Base-by-base conservation (phyloP, 1,140 invertebrate species). In the Drosophila tropicalis region DNA sequence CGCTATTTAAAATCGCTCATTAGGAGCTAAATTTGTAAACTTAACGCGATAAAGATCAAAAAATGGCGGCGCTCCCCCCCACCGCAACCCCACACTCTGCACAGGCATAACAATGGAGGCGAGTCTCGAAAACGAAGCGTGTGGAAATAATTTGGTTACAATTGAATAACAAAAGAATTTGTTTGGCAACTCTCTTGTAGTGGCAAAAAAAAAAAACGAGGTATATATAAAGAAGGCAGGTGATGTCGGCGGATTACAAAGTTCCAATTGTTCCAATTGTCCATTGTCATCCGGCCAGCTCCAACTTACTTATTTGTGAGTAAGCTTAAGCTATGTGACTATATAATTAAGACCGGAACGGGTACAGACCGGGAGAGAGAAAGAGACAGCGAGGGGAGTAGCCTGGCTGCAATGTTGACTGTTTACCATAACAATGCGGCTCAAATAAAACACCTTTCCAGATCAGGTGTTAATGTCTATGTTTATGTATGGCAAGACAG, bases 81-180 rank as follows among this genome's bases (percentile, higher is more conserved):
- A 7, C 34, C 29, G 5, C n/a, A n/a, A 6, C 29, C 29, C 29
- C 5, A 22, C 5, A 10, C 34, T 12, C 65, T 44, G 32, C 15
- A 62, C 51, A 40, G n/a, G 1, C 39, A n/a, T 63, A 73, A 81
- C 70, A 82, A 79, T 70, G 74, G 47, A 55, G 73, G 73, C 44
- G 56, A 66, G 71, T 70, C 78, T 70, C 70, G 67, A 58, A 61
- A 58, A 22, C 15, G 66, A 74, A 90, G 86, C 76, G 86, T 82
- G 81, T 90, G 86, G 86, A 86, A 89, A 90, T 86, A 90, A 90
- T 90, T 90, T 90, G 86, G 82, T 90, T 83, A 90, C 86, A 90
- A 90, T 90, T 90, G 90, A 90, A 75, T 76, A 89, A 90, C 86
- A 90, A 90, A 90, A 90, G 86, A 90, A 90, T 90, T 90, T 90